Evolutionary conservation across 2,113 vertebrate genomes (phyloP), one percentile per base, ranked within the genome.

Genomic region (Phylloscopus trochilus): DNA sequence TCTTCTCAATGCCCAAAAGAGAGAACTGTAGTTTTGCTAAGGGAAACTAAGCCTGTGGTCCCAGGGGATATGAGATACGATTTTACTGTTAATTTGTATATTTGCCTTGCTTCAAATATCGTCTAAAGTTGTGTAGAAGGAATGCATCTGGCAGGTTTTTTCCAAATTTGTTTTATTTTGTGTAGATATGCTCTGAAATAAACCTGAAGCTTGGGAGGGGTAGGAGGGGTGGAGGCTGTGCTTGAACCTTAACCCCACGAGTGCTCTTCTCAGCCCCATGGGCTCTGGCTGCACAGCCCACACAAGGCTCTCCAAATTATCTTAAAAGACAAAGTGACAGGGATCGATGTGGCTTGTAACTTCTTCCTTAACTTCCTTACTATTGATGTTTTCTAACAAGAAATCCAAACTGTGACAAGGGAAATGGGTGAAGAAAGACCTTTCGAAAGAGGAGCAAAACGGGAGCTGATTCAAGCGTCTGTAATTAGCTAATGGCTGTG

Each of bases 401-500:
- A 88, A 88, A 74, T 77, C 75, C 64, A 35, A 88, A 77, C 33
- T 28, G 52, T n/a, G 55, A 47, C 63, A 64, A 33, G 68, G 75
- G 37, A 80, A 85, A 49, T 1, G 5, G 49, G 69, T 7, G 5
- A 79, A 79, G 84, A 91, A 93, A 77, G 78, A 41, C 59, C 63
- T 91, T 96, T 52, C 0, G 1, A 87, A 89, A 94, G 85, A 80
- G 73, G 72, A 74, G 64, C 0, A 1, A 86, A 77, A 81, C 23
- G 30, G 39, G 60, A 95, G 41, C 49, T 17, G 52, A 35, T 81
- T 90, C 49, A 64, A 92, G 73, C 18, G 0, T 96, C 69, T 76
- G 80, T 81, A 93, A 94, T 94, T 93, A 96, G 55, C 56, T 90
- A 81, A 94, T 83, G 92, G 66, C 73, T 87, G 47, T 51, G 75